Evolutionary conservation across 2,113 vertebrate species (phyloP).

Genomic region (Grallaria varia): DNA sequence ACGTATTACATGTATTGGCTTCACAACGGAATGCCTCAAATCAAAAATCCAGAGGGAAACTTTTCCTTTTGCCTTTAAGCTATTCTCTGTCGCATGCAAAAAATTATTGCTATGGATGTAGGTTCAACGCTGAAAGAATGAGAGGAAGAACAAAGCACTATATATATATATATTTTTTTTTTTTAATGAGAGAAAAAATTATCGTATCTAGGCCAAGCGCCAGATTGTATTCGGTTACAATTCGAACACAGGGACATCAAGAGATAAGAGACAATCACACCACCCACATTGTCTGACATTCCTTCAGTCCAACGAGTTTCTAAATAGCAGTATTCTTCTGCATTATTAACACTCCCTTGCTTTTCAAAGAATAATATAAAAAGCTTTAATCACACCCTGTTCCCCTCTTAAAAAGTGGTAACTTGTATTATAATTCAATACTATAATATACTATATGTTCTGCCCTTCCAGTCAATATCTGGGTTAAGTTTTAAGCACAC

Average conservation of each 20-base stretch:
- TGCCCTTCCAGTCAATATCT: neutral
- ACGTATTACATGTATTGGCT: neutral
- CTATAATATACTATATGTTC: no score
- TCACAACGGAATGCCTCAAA: neutral
- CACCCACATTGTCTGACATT: neutral
- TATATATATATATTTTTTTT: no score
- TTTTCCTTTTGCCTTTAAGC: neutral
- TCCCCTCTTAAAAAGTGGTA: neutral
- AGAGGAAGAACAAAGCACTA: neutral
- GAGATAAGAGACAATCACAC: neutral
- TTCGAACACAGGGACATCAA: neutral
- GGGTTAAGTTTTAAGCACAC: neutral
- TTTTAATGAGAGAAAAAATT: neutral
- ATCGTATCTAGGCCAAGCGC: neutral
- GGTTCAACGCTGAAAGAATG: neutral
- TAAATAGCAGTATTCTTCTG: neutral
- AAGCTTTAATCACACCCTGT: neutral
- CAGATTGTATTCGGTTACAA: neutral
- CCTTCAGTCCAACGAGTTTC: neutral
- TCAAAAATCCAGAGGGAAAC: neutral
- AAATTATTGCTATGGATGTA: neutral
- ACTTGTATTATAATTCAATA: neutral
- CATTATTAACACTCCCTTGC: neutral
- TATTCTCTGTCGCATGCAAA: neutral
- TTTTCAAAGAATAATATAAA: neutral